A percentile compares a stretch with the other conserved stretches of the same genome.
These are phyloP conservation scores for Scolopax rusticola DNA, from an alignment of 2,797 vertebrate species.

Conservation along the genomic window DNA sequence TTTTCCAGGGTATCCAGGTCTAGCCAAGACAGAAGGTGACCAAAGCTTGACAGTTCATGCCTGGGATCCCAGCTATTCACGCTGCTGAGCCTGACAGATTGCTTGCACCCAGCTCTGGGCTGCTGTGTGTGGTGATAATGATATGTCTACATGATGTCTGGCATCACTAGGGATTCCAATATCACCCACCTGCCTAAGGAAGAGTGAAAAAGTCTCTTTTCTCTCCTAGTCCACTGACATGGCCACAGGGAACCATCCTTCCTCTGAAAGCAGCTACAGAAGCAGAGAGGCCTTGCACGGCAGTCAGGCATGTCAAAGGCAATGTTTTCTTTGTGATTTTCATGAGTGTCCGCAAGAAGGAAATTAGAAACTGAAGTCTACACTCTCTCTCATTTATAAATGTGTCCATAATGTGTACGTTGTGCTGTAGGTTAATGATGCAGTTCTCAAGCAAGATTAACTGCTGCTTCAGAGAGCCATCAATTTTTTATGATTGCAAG, in stretches of 20 bases:
- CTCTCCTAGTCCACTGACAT: background rate
- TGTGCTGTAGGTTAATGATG: conserved; percentile 67
- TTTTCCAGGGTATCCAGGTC: background rate
- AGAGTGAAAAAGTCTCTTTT: background rate
- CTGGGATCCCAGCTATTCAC: background rate
- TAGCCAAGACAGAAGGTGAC: background rate
- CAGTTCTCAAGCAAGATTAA: conserved; percentile 64
- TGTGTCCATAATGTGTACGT: conserved; percentile 8
- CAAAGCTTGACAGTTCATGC: background rate
- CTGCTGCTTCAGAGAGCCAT: conserved; percentile 53
- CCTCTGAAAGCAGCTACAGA: background rate
- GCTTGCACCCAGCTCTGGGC: background rate
- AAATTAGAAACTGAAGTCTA: conserved; percentile 58
- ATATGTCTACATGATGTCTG: background rate
- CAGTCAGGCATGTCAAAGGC: background rate
- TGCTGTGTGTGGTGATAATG: accelerated
- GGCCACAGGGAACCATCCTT: background rate
- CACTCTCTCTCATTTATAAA: conserved; percentile 51
- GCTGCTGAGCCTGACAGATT: background rate
- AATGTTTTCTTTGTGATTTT: conserved; percentile 24
- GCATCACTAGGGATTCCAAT: background rate
- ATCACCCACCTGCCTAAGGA: background rate
- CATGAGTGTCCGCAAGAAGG: conserved; percentile 40
- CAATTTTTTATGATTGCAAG: conserved; percentile 62
- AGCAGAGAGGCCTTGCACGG: background rate